Percentiles rank a stretch among this genome's conserved stretches.
These are phyloP conservation scores for Lasioglossum figueresi DNA, from an alignment of 2,888 invertebrate species.

Conservation along the genomic window DNA sequence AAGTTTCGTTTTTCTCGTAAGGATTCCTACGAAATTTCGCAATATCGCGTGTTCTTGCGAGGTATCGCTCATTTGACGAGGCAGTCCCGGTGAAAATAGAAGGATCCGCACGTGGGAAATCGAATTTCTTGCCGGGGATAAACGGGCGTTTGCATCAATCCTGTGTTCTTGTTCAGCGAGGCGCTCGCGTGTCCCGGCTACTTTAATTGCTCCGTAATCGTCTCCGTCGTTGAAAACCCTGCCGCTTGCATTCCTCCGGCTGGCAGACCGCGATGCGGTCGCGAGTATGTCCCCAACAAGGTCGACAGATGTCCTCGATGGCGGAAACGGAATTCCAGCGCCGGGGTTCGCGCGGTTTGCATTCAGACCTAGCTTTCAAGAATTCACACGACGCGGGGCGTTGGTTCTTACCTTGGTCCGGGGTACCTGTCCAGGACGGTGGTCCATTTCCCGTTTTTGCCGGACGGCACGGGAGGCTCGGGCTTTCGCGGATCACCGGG, in stretches of 20 bases:
- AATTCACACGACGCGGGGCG: conserved; percentile 47
- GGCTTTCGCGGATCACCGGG: not conserved
- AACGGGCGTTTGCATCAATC: conserved; percentile 43
- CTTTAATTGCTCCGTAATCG: conserved; percentile 70
- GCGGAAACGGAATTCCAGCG: conserved; percentile 48
- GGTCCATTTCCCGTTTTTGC: conserved; percentile 7
- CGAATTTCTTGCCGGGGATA: conserved; percentile 49
- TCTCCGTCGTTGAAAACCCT: conserved; percentile 51
- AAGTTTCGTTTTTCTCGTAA: not conserved
- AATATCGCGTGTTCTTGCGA: not conserved
- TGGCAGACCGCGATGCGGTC: conserved; percentile 27
- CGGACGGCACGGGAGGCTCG: not conserved
- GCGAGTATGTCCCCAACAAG: conserved; percentile 28
- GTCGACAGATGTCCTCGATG: conserved; percentile 50
- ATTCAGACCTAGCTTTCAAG: conserved; percentile 40
- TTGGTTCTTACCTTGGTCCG: conserved; percentile 37
- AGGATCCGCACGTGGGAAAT: conserved; percentile 51
- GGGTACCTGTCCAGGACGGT: not conserved
- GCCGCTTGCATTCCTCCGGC: conserved; percentile 50
- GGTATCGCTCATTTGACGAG: not conserved
- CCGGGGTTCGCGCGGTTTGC: conserved; percentile 41
- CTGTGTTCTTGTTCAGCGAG: conserved; percentile 42
- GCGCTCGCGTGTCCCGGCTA: conserved; percentile 36
- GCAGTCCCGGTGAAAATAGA: conserved; percentile 8
- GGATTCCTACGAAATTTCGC: not conserved